These are phyloP conservation scores for Agrochola lota DNA, from an alignment of 2,888 invertebrate species.

Conservation along the genomic window DNA sequence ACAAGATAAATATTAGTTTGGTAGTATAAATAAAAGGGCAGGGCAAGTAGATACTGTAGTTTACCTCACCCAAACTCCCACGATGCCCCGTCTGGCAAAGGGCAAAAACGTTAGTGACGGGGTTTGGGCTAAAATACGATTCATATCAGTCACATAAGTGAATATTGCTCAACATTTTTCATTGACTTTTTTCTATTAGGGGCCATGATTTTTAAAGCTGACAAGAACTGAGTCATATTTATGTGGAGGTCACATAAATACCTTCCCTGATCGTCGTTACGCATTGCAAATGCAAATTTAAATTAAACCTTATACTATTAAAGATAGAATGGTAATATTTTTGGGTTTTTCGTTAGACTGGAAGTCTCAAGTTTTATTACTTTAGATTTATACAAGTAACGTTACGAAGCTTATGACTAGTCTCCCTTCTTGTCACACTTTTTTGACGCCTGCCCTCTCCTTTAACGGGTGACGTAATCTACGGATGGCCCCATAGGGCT, in stretches of 20 bases:
- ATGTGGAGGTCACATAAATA: not conserved
- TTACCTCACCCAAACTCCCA: constrained; percentile 54
- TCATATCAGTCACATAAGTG: not conserved
- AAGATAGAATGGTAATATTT: not conserved
- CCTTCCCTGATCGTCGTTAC: not conserved
- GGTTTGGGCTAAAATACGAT: constrained; percentile 8
- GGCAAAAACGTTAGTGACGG: constrained; percentile 34
- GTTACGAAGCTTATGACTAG: not conserved
- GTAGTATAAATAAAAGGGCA: constrained; percentile 32
- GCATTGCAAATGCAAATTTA: not conserved
- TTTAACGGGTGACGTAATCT: not conserved
- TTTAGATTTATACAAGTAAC: not conserved
- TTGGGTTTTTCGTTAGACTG: not conserved
- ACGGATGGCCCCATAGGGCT: not conserved
- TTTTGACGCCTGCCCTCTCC: not conserved
- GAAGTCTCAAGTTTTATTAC: not conserved
- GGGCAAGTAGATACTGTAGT: constrained; percentile 32
- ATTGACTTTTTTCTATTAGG: not conserved
- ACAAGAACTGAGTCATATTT: not conserved
- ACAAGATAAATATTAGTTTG: constrained; percentile 30
- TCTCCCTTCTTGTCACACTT: not conserved
- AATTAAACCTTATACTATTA: not conserved
- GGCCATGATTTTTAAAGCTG: not conserved
- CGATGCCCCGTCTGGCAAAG: constrained; percentile 51
- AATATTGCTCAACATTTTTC: not conserved